A percentile compares a stretch with the other conserved stretches of the same genome.
phyloP scores from a whole-genome alignment of 2,113 vertebrate species.

The Spilogale gracilis region DNA sequence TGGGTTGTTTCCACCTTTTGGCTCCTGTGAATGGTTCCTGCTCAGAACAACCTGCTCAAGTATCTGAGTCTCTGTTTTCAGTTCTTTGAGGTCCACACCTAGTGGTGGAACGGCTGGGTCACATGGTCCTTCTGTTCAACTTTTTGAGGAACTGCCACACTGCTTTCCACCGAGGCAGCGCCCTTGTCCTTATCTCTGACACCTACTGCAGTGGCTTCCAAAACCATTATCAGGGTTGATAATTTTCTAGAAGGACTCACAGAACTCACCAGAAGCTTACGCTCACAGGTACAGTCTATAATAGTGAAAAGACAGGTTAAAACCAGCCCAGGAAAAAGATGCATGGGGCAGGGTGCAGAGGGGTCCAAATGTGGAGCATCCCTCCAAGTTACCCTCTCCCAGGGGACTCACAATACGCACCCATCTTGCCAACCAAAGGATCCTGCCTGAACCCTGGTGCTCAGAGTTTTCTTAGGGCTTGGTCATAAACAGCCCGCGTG shows the following conservation, averaged over 20 bases:
- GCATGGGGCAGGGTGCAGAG: background rate
- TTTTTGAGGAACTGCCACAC: background rate
- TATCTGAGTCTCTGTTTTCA: background rate
- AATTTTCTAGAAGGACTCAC: background rate
- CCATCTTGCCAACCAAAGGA: background rate
- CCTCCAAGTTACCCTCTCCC: background rate
- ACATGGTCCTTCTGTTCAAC: background rate
- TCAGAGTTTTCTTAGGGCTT: background rate
- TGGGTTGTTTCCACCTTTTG: background rate
- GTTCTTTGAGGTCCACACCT: background rate
- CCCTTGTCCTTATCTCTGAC: background rate
- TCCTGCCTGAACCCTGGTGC: background rate
- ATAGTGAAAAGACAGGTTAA: background rate
- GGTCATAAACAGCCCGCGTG: background rate
- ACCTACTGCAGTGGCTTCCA: background rate
- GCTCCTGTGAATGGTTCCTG: no score
- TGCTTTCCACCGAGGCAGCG: background rate
- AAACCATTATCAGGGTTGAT: background rate
- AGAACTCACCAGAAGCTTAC: background rate
- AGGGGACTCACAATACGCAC: background rate
- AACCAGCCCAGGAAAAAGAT: background rate
- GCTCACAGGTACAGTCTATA: background rate
- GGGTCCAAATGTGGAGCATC: background rate
- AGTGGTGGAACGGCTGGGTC: background rate
- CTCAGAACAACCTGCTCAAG: no score